These are phyloP conservation scores for Agapetus fuscipes DNA, from an alignment of 2,888 invertebrate species.

Conservation along the genomic window DNA sequence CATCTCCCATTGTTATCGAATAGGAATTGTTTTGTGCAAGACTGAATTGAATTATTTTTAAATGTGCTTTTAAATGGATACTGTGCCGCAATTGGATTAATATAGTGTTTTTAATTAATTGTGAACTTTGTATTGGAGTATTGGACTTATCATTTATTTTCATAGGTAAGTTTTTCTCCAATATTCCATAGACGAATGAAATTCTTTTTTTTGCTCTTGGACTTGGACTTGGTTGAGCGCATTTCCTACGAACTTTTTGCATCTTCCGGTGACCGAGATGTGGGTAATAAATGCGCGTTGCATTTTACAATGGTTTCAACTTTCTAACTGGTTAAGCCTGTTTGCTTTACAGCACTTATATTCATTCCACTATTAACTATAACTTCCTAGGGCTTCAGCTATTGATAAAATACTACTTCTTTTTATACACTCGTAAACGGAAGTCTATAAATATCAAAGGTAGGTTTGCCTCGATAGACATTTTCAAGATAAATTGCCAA, in stretches of 20 bases:
- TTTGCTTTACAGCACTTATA: slow-evolving; percentile 5
- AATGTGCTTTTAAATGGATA: background rate
- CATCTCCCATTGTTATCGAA: slow-evolving; percentile 21
- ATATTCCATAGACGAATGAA: too few species aligned
- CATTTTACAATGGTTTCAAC: slow-evolving; percentile 12
- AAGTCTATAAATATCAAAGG: too few species aligned
- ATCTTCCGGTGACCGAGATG: too few species aligned
- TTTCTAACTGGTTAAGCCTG: slow-evolving; percentile 14
- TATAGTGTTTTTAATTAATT: background rate
- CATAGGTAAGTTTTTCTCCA: background rate
- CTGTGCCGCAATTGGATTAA: background rate
- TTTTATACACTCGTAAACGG: too few species aligned
- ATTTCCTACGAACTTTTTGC: too few species aligned
- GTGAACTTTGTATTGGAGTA: background rate
- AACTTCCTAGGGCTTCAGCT: too few species aligned
- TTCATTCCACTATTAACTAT: too few species aligned
- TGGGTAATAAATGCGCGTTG: slow-evolving; percentile 7
- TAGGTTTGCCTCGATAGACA: too few species aligned
- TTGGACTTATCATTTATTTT: background rate
- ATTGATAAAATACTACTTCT: too few species aligned
- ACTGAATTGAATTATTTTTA: background rate
- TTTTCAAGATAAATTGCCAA: too few species aligned
- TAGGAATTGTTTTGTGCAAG: background rate
- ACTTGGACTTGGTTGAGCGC: too few species aligned
- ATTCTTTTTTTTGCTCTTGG: too few species aligned